Conservation (phyloP, 2,888 invertebrate genomes). For the Clitarchus hookeri region DNA sequence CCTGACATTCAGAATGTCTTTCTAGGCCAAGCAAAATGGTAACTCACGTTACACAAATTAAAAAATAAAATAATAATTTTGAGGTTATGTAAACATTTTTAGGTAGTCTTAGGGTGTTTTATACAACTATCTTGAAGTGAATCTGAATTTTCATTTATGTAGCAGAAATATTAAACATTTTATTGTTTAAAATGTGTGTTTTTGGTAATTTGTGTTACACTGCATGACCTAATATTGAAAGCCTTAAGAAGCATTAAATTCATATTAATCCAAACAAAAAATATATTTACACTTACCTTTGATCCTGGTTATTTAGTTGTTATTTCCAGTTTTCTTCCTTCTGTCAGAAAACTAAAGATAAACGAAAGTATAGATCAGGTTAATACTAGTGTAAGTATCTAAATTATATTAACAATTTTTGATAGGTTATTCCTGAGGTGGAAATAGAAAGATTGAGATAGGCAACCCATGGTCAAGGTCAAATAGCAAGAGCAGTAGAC, state of each 20-base stretch:
- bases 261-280: background rate
- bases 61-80: background rate
- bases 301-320: background rate
- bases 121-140: background rate
- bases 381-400: background rate
- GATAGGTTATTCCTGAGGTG: no score
- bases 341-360: background rate
- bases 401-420: no score
- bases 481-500: no score
- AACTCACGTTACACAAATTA: background rate
- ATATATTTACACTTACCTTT: background rate
- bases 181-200: background rate
- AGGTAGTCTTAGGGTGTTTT: background rate
- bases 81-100: background rate
- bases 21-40: background rate
- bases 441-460: no score
- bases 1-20: background rate
- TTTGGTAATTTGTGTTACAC: background rate
- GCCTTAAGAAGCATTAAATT: background rate
- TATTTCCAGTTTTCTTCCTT: background rate
- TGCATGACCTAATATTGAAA: background rate
- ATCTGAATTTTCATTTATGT: background rate
- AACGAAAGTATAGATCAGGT: background rate
- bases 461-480: no score
- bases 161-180: background rate